These are phyloP conservation scores for Pristionchus entomophagus DNA, from an alignment of 2,888 invertebrate species.

Conservation along the genomic window DNA sequence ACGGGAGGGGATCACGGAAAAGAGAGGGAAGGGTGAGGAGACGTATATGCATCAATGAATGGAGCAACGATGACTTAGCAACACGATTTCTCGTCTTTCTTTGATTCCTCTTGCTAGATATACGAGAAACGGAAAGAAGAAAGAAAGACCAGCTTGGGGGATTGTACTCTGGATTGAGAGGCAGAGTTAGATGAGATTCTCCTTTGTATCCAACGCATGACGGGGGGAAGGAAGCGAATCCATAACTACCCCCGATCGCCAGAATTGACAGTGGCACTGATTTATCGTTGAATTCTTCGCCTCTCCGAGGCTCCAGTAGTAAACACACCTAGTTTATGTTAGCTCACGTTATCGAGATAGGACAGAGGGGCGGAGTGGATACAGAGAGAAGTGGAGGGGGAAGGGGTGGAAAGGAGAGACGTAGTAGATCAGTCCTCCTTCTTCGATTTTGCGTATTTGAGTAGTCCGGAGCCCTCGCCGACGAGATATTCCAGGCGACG, in stretches of 20 bases:
- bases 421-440: conserved; percentile 26
- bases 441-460: conserved; percentile 42
- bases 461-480: conserved; percentile 48
- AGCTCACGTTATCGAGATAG: conserved; percentile 29
- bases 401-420: conserved; percentile 7
- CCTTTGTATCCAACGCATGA: not conserved
- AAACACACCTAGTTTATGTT: conserved; percentile 39
- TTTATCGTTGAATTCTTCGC: conserved; percentile 29
- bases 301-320: conserved; percentile 33
- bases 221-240: conserved; percentile 11
- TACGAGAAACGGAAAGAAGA: conserved; percentile 43
- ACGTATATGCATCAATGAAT: conserved; percentile 9
- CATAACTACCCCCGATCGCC: not conserved
- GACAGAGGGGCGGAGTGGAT: not conserved
- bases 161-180: conserved; percentile 28
- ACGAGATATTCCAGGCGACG: conserved; percentile 45
- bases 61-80: conserved; percentile 20
- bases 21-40: not conserved
- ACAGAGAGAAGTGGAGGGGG: not conserved
- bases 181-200: not conserved
- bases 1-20: conserved; percentile 5
- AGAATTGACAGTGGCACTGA: conserved; percentile 19
- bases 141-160: conserved; percentile 40
- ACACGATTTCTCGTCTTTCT: conserved; percentile 24
- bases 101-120: conserved; percentile 30